phyloP scores from a whole-genome alignment of 2,888 invertebrate species.

The Punctoribates punctum region DNA sequence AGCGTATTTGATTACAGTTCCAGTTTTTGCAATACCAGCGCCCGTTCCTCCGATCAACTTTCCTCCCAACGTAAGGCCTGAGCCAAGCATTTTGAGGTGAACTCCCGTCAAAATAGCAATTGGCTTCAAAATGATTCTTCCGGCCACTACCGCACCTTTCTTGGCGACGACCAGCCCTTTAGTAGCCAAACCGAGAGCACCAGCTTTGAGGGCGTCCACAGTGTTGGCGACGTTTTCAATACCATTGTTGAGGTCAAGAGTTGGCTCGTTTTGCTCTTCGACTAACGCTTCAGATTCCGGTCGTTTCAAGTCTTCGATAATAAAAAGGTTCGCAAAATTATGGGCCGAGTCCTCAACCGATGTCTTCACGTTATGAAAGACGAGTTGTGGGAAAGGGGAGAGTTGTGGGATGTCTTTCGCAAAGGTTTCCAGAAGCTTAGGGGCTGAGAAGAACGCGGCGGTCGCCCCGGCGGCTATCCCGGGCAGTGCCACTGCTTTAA shows the following conservation, averaged over 20 bases:
- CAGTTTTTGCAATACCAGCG: neutral
- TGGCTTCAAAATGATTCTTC: neutral
- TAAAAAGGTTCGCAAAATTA: neutral
- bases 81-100: neutral
- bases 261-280: neutral
- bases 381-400: no score
- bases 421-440: neutral
- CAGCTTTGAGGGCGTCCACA: neutral
- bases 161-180: neutral
- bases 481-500: neutral
- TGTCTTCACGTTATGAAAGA: neutral
- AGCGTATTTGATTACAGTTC: neutral
- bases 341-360: neutral
- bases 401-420: no score
- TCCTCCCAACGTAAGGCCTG: neutral
- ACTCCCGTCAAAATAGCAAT: neutral
- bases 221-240: neutral
- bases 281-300: neutral
- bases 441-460: neutral
- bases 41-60: neutral
- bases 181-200: neutral
- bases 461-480: neutral
- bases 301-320: neutral
- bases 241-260: neutral
- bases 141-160: neutral